phyloP scores from a whole-genome alignment of 1,140 invertebrate species.

The Nephila pilipes region DNA sequence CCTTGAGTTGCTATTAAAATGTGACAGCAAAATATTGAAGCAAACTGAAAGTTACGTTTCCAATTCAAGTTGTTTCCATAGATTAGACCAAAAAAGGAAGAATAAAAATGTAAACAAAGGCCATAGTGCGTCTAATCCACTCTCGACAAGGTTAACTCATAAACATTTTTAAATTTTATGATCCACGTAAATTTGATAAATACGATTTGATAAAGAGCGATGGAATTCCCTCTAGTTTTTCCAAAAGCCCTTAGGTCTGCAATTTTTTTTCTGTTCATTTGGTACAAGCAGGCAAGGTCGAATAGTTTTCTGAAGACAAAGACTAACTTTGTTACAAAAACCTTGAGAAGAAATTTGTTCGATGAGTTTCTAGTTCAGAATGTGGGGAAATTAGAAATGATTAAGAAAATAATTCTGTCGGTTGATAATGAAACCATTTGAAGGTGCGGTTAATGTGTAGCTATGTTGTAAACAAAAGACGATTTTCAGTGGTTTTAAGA shows the following conservation, averaged over 20 bases:
- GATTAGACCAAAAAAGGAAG: not conserved
- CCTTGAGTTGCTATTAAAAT: conserved; percentile 10
- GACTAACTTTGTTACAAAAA: not conserved
- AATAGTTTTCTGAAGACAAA: not conserved
- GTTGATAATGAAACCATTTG: not conserved
- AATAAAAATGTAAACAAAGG: not conserved
- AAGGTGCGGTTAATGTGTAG: not conserved
- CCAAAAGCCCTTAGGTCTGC: not conserved
- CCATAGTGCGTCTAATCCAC: not conserved
- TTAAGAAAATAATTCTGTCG: no score
- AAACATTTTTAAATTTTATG: not conserved
- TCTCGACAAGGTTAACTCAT: not conserved
- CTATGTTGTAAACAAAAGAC: not conserved
- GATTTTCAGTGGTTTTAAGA: not conserved
- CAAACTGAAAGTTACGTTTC: not conserved
- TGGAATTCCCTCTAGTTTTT: not conserved
- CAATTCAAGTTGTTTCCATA: not conserved
- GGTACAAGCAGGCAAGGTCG: not conserved
- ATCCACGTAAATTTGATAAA: not conserved
- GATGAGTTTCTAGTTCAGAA: not conserved
- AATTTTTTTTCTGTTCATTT: not conserved
- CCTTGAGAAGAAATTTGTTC: not conserved
- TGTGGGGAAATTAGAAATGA: no score
- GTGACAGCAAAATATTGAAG: not conserved
- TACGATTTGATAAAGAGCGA: not conserved